Conservation (phyloP, 1,140 invertebrate species). For the Drosophila truncata region DNA sequence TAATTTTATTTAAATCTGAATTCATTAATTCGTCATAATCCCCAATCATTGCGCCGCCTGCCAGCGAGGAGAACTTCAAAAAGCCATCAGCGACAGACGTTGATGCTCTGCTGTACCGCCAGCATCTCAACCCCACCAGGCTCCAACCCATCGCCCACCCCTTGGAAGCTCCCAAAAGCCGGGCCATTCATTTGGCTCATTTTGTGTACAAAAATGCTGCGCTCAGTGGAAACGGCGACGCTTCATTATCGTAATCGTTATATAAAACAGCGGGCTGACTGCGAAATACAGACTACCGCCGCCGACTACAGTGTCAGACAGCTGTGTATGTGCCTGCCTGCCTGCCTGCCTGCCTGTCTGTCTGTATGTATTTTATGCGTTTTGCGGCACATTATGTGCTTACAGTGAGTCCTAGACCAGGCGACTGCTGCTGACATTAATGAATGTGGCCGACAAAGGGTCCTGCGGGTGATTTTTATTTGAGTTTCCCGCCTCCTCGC, state of each 20-base stretch:
- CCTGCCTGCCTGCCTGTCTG: constrained; percentile 22
- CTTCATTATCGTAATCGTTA: constrained; percentile 84
- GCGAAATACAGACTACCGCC: constrained; percentile 49
- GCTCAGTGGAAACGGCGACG: constrained; percentile 76
- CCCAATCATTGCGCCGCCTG: constrained; percentile 78
- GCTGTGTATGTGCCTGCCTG: constrained; percentile 24
- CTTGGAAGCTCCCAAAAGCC: constrained; percentile 22
- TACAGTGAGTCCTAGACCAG: constrained; percentile 58
- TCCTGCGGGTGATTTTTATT: constrained; percentile 78
- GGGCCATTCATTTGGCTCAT: constrained; percentile 80
- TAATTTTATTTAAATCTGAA: constrained; percentile 85
- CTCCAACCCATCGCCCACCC: not conserved
- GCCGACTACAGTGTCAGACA: constrained; percentile 63
- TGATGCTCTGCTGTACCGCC: constrained; percentile 42
- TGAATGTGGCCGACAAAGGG: constrained; percentile 71
- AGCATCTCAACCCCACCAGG: not conserved
- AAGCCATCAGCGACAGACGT: constrained; percentile 82
- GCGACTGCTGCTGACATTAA: constrained; percentile 69
- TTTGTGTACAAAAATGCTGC: constrained; percentile 81
- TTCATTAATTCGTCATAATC: constrained; percentile 85
- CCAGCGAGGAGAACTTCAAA: constrained; percentile 74
- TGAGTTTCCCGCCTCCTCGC: constrained; percentile 34
- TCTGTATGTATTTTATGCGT: constrained; percentile 74
- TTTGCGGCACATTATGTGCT: constrained; percentile 77
- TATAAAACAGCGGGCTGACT: constrained; percentile 80